Base-by-base conservation (phyloP, 2,888 invertebrate species). In the Aphidius colemani region DNA sequence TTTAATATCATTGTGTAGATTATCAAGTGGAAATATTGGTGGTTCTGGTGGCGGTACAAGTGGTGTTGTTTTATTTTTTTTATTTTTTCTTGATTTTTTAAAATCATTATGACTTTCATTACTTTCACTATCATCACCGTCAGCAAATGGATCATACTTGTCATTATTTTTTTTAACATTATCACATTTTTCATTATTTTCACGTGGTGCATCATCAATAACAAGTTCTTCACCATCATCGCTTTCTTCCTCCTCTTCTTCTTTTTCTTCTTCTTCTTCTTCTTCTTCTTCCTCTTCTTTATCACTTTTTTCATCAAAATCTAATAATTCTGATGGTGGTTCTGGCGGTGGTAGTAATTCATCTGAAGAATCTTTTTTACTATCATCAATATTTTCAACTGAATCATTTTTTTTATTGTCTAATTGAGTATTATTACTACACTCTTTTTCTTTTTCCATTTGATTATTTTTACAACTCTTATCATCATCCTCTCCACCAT, bases 361-460 rank as follows among this genome's bases (percentile, higher is more conserved):
- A 18, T 76, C 72, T 3, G 75, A 69, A 3, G 51, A 45, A 9
- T 69, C 70, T 39, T 70, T 72, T 18, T 68, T 70, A 5, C 78
- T 79, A 53, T 79, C 81, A 53, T 79, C 80, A 7, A 75, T 70
- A 41, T 82, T 82, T 6, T 67, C 69, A 6, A 74, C 74, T 0
- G 64, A 75, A 51, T 67, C 61, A n/a, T 50, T 30, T 7, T 55
- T 83, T 74, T 88, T 88, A 53, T 88, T 87, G 69, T 89, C 88
- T 67, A 87, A 86, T 72, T 88, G 89, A 69, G 88, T 85, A 71
- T 89, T 88, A n/a, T n/a, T 18, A 18, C 13, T 18, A 48, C 86
- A 83, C 67, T 88, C 87, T 3, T 84, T 83, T 13, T 84, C 84
- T 39, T 78, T 78, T 46, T 53, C 60, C 13, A 46, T 63, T 8